phyloP scores from a whole-genome alignment of 2,888 invertebrate genomes.

The Apoderus coryli region DNA sequence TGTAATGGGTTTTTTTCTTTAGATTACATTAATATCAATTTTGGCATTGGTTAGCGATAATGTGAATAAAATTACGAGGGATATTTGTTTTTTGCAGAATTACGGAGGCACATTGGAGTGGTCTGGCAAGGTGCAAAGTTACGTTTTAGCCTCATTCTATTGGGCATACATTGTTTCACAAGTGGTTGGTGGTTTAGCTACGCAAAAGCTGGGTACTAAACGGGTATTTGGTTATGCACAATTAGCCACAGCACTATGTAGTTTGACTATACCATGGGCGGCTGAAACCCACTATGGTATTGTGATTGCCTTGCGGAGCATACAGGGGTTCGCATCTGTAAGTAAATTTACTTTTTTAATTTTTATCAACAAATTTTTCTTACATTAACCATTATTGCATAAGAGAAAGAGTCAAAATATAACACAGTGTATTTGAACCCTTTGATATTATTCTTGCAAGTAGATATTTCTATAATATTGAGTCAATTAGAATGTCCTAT shows the following conservation, averaged over 20 bases:
- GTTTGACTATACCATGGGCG: constrained; percentile 48
- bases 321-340: constrained; percentile 56
- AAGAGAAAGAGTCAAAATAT: no score
- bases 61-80: no score
- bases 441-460: no score
- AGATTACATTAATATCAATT: no score
- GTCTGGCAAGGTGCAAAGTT: constrained; percentile 47
- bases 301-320: constrained; percentile 45
- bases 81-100: no score
- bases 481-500: no score
- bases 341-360: constrained; percentile 21
- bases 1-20: no score
- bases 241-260: constrained; percentile 50
- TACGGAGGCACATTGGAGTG: constrained; percentile 47
- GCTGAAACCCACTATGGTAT: constrained; percentile 45
- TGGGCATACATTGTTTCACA: constrained; percentile 61
- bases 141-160: constrained; percentile 53
- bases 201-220: constrained; percentile 56
- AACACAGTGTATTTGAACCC: no score
- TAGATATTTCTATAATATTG: no score
- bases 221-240: constrained; percentile 56
- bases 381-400: no score
- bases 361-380: no score
- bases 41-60: no score
- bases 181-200: constrained; percentile 51